These are phyloP conservation scores for Orius insidiosus DNA, from an alignment of 1,140 invertebrate species.

Conservation along the genomic window DNA sequence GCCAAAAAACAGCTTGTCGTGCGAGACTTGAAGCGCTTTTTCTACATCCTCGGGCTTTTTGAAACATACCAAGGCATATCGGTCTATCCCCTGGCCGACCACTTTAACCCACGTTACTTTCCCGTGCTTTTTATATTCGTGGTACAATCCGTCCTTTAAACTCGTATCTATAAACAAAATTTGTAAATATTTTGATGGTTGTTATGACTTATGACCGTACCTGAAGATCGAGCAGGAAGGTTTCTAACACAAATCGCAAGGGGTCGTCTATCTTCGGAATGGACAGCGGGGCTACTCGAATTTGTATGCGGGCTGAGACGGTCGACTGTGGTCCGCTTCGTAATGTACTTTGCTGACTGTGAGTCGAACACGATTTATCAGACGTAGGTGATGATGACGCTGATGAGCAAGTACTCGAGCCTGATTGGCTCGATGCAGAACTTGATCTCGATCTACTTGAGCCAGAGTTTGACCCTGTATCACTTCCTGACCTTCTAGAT, in stretches of 20 bases:
- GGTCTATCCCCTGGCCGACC: slow-evolving; percentile 58
- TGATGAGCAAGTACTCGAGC: slow-evolving; percentile 23
- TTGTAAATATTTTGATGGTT: too few species aligned
- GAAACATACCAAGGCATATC: slow-evolving; percentile 82
- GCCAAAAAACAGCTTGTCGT: slow-evolving; percentile 92
- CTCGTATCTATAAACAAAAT: slow-evolving; percentile 72
- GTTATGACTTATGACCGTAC: slow-evolving; percentile 25
- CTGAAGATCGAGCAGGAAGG: slow-evolving; percentile 66
- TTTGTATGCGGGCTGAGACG: slow-evolving; percentile 24
- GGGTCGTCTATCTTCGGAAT: slow-evolving; percentile 52
- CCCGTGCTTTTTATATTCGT: slow-evolving; percentile 96
- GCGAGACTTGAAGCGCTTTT: slow-evolving; percentile 82
- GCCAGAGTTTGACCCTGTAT: slow-evolving; percentile 27
- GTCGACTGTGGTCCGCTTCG: slow-evolving; percentile 1
- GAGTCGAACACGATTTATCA: slow-evolving; percentile 23
- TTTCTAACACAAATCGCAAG: slow-evolving; percentile 84
- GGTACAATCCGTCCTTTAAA: slow-evolving; percentile 90
- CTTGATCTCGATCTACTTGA: slow-evolving; percentile 32
- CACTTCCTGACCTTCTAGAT: slow-evolving; percentile 22
- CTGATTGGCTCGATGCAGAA: slow-evolving; percentile 27
- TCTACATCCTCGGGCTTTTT: slow-evolving; percentile 93
- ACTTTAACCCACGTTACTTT: slow-evolving; percentile 91
- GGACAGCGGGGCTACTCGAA: slow-evolving; percentile 29
- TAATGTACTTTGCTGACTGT: slow-evolving; percentile 18
- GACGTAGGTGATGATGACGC: slow-evolving; percentile 23